Conservation (phyloP, 2,113 vertebrate genomes). For the Chitala chitala region DNA sequence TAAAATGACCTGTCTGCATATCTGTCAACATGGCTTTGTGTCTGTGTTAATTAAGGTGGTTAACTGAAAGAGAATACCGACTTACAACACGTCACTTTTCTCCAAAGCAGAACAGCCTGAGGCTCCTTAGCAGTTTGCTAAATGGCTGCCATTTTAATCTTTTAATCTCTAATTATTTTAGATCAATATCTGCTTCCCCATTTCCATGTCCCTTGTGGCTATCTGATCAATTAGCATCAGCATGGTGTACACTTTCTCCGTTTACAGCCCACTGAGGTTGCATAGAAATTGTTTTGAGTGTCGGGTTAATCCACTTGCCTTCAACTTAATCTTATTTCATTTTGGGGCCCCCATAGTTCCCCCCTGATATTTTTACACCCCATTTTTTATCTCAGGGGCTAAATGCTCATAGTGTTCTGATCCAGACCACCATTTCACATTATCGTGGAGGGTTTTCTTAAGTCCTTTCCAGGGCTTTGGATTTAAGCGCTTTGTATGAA, state of each 20-base stretch:
- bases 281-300: background rate
- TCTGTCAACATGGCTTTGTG: background rate
- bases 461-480: background rate
- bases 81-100: too few relatives aligned
- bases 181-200: background rate
- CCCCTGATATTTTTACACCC: background rate
- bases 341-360: background rate
- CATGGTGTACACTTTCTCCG: background rate
- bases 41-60: background rate
- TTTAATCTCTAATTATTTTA: background rate
- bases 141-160: background rate
- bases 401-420: background rate
- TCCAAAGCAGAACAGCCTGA: background rate
- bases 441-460: background rate
- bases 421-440: background rate
- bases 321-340: background rate
- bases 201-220: background rate
- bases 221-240: background rate
- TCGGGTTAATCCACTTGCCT: background rate
- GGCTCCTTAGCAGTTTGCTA: background rate
- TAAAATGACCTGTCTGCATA: background rate
- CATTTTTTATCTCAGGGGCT: background rate
- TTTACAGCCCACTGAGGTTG: background rate
- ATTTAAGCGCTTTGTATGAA: conserved; percentile 11
- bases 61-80: background rate